Percentiles rank a stretch among this genome's conserved stretches.
Evolutionary conservation across 2,797 vertebrate species (phyloP).

Genomic region (Rhinophrynus dorsalis): DNA sequence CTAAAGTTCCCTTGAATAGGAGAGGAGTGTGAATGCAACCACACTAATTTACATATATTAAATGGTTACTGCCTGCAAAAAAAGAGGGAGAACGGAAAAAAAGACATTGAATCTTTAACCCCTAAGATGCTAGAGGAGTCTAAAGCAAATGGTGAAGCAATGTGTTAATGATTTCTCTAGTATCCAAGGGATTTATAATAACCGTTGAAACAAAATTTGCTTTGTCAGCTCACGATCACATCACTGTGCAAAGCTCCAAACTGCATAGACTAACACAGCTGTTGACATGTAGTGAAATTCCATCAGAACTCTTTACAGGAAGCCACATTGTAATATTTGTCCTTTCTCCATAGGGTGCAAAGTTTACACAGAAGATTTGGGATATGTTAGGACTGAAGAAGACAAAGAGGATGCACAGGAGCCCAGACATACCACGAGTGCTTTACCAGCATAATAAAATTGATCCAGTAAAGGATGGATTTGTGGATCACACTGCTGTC

Average conservation of each 20-base stretch:
- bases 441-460: neutral
- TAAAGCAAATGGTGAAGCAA: no score
- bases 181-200: no score
- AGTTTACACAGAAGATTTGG: neutral
- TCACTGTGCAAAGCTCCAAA: neutral
- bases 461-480: neutral
- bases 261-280: conserved; percentile 12
- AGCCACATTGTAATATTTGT: neutral
- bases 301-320: conserved; percentile 7
- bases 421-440: no score
- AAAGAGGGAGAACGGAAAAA: no score
- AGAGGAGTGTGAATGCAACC: no score
- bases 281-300: neutral
- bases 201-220: neutral
- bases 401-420: neutral
- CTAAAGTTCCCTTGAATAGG: no score
- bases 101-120: no score
- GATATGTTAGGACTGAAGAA: neutral
- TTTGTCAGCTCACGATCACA: neutral
- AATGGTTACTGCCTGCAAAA: no score
- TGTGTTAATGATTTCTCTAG: no score
- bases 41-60: no score
- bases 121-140: no score
- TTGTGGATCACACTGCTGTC: no score
- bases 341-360: neutral